Conservation (phyloP, 2,888 invertebrate genomes). For the Cataglyphis rosenhaueri region DNA sequence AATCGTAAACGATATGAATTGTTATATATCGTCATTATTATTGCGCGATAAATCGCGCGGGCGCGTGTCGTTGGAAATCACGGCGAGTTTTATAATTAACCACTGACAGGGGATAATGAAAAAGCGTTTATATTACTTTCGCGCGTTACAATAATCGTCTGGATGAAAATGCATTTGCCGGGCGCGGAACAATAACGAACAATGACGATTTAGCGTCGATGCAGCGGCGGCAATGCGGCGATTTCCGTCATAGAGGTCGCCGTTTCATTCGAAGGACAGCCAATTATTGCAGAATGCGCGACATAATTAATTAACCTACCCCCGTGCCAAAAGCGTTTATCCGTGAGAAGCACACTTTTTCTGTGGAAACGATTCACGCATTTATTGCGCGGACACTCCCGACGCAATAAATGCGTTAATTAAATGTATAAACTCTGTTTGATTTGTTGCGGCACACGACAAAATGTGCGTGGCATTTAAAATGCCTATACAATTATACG, state of each 20-base stretch:
- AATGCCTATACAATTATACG: constrained; percentile 40
- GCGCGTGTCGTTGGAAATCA: constrained; percentile 13
- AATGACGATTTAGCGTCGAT: constrained; percentile 36
- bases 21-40: constrained; percentile 1
- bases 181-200: constrained; percentile 1
- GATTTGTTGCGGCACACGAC: constrained; percentile 37
- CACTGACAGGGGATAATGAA: constrained; percentile 12
- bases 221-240: constrained; percentile 1
- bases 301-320: constrained; percentile 46
- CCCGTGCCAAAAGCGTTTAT: constrained; percentile 41
- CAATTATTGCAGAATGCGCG: constrained; percentile 42
- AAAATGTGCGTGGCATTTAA: constrained; percentile 40
- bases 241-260: constrained; percentile 33
- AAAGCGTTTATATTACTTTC: constrained; percentile 35
- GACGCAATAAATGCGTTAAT: constrained; percentile 35
- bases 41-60: constrained; percentile 23
- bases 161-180: constrained; percentile 29
- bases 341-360: constrained; percentile 48
- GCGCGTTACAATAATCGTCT: constrained; percentile 40
- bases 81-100: constrained; percentile 41
- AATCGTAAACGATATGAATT: constrained; percentile 26
- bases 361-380: constrained; percentile 35
- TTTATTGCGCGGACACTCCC: background rate
- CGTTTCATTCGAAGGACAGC: constrained; percentile 23
- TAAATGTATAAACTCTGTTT: constrained; percentile 49